Evolutionary conservation across 92 coral and sea anemone genomes (phyloP), one percentile per base, ranked within the genome.

Genomic region (Micromussa lordhowensis): DNA sequence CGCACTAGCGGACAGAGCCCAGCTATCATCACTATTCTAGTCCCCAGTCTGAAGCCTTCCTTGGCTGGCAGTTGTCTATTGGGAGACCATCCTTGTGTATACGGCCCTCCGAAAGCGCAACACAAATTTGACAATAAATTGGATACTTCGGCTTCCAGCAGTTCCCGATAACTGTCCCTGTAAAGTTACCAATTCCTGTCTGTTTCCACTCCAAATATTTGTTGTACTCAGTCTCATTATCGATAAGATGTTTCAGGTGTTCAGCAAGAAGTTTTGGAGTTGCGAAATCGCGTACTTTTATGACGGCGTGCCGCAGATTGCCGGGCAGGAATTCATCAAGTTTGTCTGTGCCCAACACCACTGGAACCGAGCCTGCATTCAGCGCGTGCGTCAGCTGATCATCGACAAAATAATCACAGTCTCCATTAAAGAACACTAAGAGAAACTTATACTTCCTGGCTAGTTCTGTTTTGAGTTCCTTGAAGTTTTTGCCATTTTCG

Each of bases 381-480:
- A 90, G 86, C 13, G 97, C 95, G 63, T 94, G 90, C 13, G 73
- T 58, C 70, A 94, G 89, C 57, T 92, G 93, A 31, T 88, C 95
- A 58, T 94, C 95, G 13, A 94, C 88, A 69, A 92, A 94, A 54
- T 90, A 94, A 63, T 94, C 97, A 73, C 97, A 94, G 58, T 94
- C 97, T 59, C 91, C 92, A 63, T 91, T 94, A 57, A 82, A 85
- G 79, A 94, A 94, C 0, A 94, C 96, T 28, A 94, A 53, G 9
- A 94, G 86, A 78, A 91, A 94, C 55, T 94, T 94, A 77, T 94
- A 94, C 44, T 63, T 77, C 61, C 87, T 88, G 54, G 82, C 78
- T 24, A 94, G 83, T 73, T 88, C 75, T 1, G 78, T 77, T 31
- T 92, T 92, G 14, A 40, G 82, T 15, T 81, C 38, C 63, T 54